Conservation (phyloP, 2,113 vertebrate genomes). For the Helogale parvula region DNA sequence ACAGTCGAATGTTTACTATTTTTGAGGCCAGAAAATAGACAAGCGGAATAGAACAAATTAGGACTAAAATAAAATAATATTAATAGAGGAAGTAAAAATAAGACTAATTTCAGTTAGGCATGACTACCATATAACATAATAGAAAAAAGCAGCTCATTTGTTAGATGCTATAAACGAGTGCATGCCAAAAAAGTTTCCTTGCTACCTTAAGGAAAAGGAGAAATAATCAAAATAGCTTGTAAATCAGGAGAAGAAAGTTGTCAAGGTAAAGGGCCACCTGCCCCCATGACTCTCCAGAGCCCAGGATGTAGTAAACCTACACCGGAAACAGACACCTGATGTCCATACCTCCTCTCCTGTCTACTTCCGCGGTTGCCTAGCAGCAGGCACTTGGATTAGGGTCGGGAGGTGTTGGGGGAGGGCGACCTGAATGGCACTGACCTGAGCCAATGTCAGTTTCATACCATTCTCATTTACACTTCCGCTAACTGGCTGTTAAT, state of each 20-base stretch:
- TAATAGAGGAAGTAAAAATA: neutral
- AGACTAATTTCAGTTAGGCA: neutral
- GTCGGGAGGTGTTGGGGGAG: neutral
- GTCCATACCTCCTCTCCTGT: neutral
- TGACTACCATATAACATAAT: neutral
- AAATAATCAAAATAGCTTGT: neutral
- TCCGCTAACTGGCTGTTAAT: neutral
- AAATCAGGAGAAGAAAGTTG: neutral
- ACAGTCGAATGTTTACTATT: neutral
- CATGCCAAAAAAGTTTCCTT: neutral
- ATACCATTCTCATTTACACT: neutral
- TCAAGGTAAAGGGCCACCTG: neutral
- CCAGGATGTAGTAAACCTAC: neutral
- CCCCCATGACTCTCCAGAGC: neutral
- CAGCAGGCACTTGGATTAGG: neutral
- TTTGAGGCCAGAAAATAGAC: neutral
- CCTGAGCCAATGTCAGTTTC: accelerated
- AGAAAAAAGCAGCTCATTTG: neutral
- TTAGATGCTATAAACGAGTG: neutral
- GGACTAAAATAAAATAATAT: neutral
- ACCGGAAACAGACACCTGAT: neutral
- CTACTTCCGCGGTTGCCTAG: too few relatives aligned
- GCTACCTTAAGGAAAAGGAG: neutral
- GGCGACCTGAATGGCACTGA: too few relatives aligned
- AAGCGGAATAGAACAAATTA: neutral